A percentile compares a stretch with the other conserved stretches of the same genome.
Conservation (phyloP, 2,888 invertebrate genomes). For the Mythimna vitellina region DNA sequence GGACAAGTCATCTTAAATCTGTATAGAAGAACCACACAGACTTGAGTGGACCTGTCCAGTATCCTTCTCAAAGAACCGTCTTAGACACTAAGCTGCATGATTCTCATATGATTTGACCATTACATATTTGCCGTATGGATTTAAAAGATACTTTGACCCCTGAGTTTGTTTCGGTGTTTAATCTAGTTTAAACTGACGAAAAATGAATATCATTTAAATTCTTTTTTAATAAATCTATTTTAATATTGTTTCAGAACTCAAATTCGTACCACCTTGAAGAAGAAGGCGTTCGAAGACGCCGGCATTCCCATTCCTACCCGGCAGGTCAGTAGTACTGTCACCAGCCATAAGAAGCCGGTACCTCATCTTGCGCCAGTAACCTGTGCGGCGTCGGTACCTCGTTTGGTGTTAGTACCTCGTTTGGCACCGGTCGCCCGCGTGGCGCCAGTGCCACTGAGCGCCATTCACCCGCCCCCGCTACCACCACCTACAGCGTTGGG, state of each 20-base stretch:
- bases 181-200: too few species aligned
- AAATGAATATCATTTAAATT: too few species aligned
- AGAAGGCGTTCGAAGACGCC: slow-evolving; percentile 96
- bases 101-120: too few species aligned
- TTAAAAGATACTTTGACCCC: too few species aligned
- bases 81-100: too few species aligned
- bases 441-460: slow-evolving; percentile 76
- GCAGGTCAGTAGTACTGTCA: slow-evolving; percentile 90
- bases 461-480: slow-evolving; percentile 70
- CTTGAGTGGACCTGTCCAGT: too few species aligned
- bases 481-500: slow-evolving; percentile 82
- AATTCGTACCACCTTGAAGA: slow-evolving; percentile 95
- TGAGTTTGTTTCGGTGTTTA: too few species aligned
- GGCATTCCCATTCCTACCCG: slow-evolving; percentile 91
- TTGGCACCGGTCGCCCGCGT: slow-evolving; percentile 75
- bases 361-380: slow-evolving; percentile 76
- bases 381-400: slow-evolving; percentile 68
- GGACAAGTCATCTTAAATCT: too few species aligned
- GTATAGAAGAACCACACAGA: too few species aligned
- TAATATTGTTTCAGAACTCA: slow-evolving; percentile 93
- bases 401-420: slow-evolving; percentile 73
- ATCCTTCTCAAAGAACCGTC: too few species aligned
- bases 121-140: too few species aligned
- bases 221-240: not conserved
- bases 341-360: slow-evolving; percentile 76